Evolutionary conservation across 2,888 invertebrate genomes (phyloP).

Genomic region (Smittia sp.): DNA sequence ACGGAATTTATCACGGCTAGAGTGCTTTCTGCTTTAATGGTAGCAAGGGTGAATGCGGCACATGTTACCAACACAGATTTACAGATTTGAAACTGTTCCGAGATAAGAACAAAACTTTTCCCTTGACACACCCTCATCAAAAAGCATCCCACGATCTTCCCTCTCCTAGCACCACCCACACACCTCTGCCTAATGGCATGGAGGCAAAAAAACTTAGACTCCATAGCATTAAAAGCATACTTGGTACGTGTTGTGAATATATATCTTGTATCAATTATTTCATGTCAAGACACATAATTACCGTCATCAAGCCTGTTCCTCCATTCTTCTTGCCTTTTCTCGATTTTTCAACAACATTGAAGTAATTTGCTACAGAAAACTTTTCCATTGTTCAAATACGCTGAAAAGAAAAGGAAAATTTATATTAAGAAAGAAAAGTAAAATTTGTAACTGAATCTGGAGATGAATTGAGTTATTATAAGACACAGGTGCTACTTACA

Average conservation of each 20-base stretch:
- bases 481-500: slow-evolving; percentile 29
- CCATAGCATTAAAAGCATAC: not conserved
- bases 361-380: not conserved
- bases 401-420: too few species aligned
- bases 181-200: not conserved
- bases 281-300: slow-evolving; percentile 36
- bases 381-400: too few species aligned
- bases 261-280: slow-evolving; percentile 38
- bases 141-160: not conserved
- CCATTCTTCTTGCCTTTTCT: not conserved
- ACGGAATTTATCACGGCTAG: too few species aligned
- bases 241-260: slow-evolving; percentile 33
- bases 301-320: slow-evolving; percentile 27
- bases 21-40: too few species aligned
- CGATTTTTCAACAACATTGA: not conserved
- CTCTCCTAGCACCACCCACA: not conserved
- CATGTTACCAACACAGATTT: slow-evolving; percentile 9
- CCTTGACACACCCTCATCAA: not conserved
- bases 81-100: not conserved
- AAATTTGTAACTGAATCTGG: not conserved
- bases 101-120: not conserved
- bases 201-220: not conserved
- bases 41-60: not conserved
- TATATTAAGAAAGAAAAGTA: not conserved
- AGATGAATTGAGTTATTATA: not conserved